Percentiles rank a stretch among this genome's conserved stretches.
Conservation (phyloP, 2,888 invertebrate species). For the Mythimna loreyi region DNA sequence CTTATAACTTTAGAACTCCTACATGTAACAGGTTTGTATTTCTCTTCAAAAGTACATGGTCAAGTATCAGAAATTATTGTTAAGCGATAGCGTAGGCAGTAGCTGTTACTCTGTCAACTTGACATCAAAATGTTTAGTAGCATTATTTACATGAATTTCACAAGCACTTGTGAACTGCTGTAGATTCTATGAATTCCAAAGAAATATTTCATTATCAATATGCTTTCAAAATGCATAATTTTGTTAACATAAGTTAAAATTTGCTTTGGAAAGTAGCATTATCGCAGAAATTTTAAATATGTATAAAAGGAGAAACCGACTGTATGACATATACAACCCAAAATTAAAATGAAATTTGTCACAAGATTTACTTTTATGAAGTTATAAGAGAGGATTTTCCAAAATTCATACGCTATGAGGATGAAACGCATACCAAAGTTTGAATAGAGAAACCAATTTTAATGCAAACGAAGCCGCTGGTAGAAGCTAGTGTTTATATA, state of each 20-base stretch:
- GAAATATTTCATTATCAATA: not conserved
- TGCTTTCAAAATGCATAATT: not conserved
- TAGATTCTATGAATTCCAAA: constrained; percentile 7
- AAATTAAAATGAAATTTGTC: no score
- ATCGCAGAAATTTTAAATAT: not conserved
- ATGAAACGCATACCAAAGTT: no score
- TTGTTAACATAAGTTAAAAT: not conserved
- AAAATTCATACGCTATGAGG: no score
- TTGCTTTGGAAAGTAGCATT: not conserved
- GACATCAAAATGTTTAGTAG: constrained; percentile 63
- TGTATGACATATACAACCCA: no score
- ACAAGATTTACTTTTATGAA: no score
- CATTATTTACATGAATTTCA: constrained; percentile 59
- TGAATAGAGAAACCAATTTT: no score
- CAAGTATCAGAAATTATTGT: constrained; percentile 51
- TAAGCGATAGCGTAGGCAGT: constrained; percentile 75
- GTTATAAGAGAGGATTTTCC: no score
- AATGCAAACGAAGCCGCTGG: no score
- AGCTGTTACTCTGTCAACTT: constrained; percentile 68
- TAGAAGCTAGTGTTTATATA: not conserved
- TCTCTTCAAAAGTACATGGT: constrained; percentile 37
- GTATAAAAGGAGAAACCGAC: no score
- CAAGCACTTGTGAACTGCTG: constrained; percentile 31
- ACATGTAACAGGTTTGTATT: constrained; percentile 27
- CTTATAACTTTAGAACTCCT: constrained; percentile 14